A percentile compares a stretch with the other conserved stretches of the same genome.
phyloP scores from a whole-genome alignment of 2,113 vertebrate genomes.

The Archocentrus centrarchus region DNA sequence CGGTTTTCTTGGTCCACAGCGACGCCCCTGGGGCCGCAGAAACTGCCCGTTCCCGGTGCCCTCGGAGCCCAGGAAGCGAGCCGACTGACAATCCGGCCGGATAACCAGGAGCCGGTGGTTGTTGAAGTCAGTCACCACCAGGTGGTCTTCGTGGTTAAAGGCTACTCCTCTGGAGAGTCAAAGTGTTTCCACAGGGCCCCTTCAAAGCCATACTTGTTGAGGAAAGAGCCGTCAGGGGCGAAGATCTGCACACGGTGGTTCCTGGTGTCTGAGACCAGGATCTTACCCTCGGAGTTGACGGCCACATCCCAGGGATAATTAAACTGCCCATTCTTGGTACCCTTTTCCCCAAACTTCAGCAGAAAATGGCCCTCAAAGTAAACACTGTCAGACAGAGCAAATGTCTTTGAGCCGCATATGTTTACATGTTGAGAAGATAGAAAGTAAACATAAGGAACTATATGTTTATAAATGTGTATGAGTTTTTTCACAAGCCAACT shows the following conservation, averaged over 20 bases:
- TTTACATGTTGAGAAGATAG: slow-evolving; percentile 37
- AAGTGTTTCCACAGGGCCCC: slow-evolving; percentile 99
- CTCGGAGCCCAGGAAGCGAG: slow-evolving; percentile 95
- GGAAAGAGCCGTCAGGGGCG: slow-evolving; percentile 90
- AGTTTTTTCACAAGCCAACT: background rate
- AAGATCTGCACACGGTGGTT: slow-evolving; percentile 98
- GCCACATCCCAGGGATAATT: slow-evolving; percentile 99
- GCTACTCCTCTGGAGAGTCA: slow-evolving; percentile 96
- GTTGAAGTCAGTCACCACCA: slow-evolving; percentile 99
- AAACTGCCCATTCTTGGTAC: slow-evolving; percentile 98
- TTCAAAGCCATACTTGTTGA: slow-evolving; percentile 99
- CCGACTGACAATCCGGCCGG: slow-evolving; percentile 95
- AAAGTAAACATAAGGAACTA: slow-evolving; percentile 8
- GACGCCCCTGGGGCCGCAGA: slow-evolving; percentile 93
- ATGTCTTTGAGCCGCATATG: slow-evolving; percentile 36
- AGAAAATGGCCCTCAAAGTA: slow-evolving; percentile 97
- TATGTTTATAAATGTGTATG: slow-evolving; percentile 10
- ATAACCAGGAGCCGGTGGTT: slow-evolving; percentile 98
- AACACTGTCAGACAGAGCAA: slow-evolving; percentile 83
- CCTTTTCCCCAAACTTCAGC: slow-evolving; percentile 98
- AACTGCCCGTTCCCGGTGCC: slow-evolving; percentile 95
- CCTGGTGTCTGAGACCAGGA: slow-evolving; percentile 96
- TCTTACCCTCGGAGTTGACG: slow-evolving; percentile 95
- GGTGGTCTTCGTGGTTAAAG: slow-evolving; percentile 97
- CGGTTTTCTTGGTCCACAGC: slow-evolving; percentile 97